Evolutionary conservation across 37 sponge, comb jelly and placozoan genomes (phyloP), one percentile per base, ranked within the genome.

Genomic region (Crambe crambe): DNA sequence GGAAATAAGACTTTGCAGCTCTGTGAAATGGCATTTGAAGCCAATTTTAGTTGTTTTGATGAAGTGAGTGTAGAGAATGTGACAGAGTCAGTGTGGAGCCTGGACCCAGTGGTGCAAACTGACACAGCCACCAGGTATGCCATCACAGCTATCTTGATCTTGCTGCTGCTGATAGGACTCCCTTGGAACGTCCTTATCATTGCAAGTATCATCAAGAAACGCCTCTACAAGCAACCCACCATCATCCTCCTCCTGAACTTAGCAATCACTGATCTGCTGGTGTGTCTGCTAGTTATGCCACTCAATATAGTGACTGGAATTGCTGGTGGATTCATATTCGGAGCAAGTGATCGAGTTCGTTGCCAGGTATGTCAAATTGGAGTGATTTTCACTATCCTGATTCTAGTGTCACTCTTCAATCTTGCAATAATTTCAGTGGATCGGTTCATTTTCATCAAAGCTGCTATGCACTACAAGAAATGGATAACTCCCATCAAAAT

Each of bases 391-490:
- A 9, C 30, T 34, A 65, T 32, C 5, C 35, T 65, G 2, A 5
- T 32, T 18, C 30, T 65, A 18, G 66, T 65, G 2, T 30, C 31
- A 2, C 66, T 65, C 10, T 34, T 12, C 35, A 51, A 31, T 32
- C 30, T 89, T 30, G 83, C 89, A 0, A 21, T 78, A 4, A 64
- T 89, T 10, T 89, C 89, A 0, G 29, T 83, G 23, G 89, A 89
- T 63, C 57, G 89, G 41, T 51, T 75, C 20, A 39, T 89, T 6
- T 78, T 68, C 34, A 59, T 89, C 20, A 40, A 69, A 0, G 30
- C 30, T 18, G 80, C 89, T 20, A 30, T 89, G 21, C 68, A 32
- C 6, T 89, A 89, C 75, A 69, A 73, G 37, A 37, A 41, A 30
- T 32, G 20, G n/a, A 66, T 78, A n/a, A 89, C 61, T 3, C 32